Percentiles rank a stretch among this genome's conserved stretches.
Evolutionary conservation across 2,888 invertebrate genomes (phyloP).

Genomic region (Siphlonurus alternatus): DNA sequence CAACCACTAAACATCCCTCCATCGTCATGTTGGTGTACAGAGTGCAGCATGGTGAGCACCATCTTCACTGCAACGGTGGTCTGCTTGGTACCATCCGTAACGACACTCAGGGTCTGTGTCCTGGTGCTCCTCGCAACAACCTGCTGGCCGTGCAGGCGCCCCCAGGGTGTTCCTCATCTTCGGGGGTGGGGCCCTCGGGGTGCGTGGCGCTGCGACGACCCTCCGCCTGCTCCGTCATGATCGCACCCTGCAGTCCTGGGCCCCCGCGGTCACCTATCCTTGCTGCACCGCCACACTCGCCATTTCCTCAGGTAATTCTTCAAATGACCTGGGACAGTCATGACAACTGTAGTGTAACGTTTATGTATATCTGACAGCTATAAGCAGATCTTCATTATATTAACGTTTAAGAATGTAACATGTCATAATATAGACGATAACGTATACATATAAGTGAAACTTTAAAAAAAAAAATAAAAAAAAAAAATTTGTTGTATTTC

Average conservation of each 20-base stretch:
- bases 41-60: constrained; percentile 30
- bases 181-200: constrained; percentile 22
- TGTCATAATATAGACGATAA: too few relatives aligned
- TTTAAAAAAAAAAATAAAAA: too few relatives aligned
- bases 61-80: constrained; percentile 52
- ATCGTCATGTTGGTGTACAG: background rate
- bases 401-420: too few relatives aligned
- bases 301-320: constrained; percentile 15
- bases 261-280: constrained; percentile 17
- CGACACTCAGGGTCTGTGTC: constrained; percentile 33
- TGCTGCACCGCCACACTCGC: constrained; percentile 18
- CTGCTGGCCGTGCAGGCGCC: constrained; percentile 8
- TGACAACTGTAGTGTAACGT: background rate
- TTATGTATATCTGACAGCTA: too few relatives aligned
- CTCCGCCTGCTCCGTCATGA: constrained; percentile 25
- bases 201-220: constrained; percentile 18
- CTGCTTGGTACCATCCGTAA: constrained; percentile 40
- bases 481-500: too few relatives aligned
- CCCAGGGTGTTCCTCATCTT: constrained; percentile 20
- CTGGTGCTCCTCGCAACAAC: background rate
- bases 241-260: constrained; percentile 23
- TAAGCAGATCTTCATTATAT: too few relatives aligned
- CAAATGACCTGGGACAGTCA: constrained; percentile 15
- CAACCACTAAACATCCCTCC: too few relatives aligned
- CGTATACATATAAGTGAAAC: too few relatives aligned